Evolutionary conservation across 2,797 vertebrate species (phyloP).

Genomic region (Fringilla coelebs): DNA sequence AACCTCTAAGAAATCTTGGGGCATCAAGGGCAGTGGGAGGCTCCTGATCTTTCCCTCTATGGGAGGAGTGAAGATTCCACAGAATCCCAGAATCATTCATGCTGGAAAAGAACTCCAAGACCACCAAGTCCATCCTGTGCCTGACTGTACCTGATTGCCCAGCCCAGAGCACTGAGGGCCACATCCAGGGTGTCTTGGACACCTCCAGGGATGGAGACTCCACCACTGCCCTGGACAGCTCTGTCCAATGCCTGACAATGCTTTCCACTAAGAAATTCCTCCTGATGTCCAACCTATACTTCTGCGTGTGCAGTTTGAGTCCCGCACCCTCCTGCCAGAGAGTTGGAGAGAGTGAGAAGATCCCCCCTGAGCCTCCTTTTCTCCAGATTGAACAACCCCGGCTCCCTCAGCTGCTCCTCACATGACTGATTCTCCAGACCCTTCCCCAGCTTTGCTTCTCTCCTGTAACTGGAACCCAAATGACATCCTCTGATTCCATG

Average conservation of each 20-base stretch:
- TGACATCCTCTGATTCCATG: background rate
- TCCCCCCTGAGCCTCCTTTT: background rate
- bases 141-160: rapidly evolving
- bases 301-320: background rate
- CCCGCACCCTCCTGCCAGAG: background rate
- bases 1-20: background rate
- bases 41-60: background rate
- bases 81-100: background rate
- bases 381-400: background rate
- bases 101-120: background rate
- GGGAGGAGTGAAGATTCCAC: background rate
- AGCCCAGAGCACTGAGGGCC: background rate
- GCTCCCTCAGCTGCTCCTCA: background rate
- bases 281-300: background rate
- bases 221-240: background rate
- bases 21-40: background rate
- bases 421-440: background rate
- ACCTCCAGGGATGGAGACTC: background rate
- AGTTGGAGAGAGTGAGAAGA: background rate
- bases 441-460: background rate
- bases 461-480: background rate
- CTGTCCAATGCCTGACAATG: background rate
- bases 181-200: background rate
- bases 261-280: background rate
- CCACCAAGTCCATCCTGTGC: background rate